These are phyloP conservation scores for Cantharis lateralis DNA, from an alignment of 2,888 invertebrate species.

Conservation along the genomic window DNA sequence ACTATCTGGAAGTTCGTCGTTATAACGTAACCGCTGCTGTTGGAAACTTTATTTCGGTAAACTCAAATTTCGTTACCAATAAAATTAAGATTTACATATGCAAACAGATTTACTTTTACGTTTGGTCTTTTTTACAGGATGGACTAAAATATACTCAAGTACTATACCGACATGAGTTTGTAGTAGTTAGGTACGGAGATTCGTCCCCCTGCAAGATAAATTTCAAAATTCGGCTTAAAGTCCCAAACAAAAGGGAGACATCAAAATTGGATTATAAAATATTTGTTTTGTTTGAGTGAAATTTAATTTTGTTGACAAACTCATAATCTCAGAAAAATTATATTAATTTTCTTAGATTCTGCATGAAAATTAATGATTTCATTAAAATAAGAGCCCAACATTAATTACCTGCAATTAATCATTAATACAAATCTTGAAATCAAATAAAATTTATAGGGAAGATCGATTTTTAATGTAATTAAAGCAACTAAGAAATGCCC, in stretches of 20 bases:
- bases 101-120: conserved; percentile 8
- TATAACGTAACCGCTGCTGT: conserved; percentile 19
- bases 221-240: background rate
- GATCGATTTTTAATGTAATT: conserved; percentile 35
- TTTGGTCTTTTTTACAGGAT: background rate
- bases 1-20: conserved; percentile 17
- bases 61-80: conserved; percentile 20
- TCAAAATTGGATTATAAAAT: background rate
- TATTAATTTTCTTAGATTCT: background rate
- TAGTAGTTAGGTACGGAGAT: background rate
- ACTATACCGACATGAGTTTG: too few relatives aligned
- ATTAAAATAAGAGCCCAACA: background rate
- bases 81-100: conserved; percentile 24
- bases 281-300: background rate
- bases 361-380: background rate
- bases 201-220: background rate
- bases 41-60: conserved; percentile 22
- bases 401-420: background rate
- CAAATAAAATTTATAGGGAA: conserved; percentile 2
- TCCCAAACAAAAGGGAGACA: background rate
- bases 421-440: background rate
- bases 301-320: background rate
- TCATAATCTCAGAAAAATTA: background rate
- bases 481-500: conserved; percentile 30
- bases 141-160: too few relatives aligned